Conservation (phyloP, 2,113 vertebrate species). For the Pagrus major region DNA sequence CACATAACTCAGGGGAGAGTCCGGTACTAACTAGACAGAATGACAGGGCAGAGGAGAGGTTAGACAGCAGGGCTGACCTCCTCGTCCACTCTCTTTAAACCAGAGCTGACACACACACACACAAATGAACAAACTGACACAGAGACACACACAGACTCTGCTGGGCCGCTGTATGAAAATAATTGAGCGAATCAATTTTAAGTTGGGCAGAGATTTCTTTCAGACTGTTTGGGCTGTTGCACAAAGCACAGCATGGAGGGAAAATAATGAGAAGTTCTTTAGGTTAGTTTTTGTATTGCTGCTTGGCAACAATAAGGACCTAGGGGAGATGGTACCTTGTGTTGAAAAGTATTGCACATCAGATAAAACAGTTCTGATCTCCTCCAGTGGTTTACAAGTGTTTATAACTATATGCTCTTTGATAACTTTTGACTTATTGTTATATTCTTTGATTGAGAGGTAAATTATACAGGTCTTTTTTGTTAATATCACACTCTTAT, state of each 20-base stretch:
- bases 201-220: slow-evolving; percentile 34
- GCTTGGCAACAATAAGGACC: slow-evolving; percentile 28
- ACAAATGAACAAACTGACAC: background rate
- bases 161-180: slow-evolving; percentile 22
- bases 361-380: slow-evolving; percentile 36
- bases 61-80: slow-evolving; percentile 55
- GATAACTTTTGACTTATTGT: slow-evolving; percentile 10
- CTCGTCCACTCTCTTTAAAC: slow-evolving; percentile 34
- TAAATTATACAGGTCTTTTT: background rate
- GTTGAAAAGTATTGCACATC: background rate
- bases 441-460: background rate
- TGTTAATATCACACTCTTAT: too few relatives aligned
- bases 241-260: slow-evolving; percentile 51
- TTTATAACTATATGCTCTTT: background rate
- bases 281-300: slow-evolving; percentile 37
- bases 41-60: slow-evolving; percentile 49
- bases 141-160: background rate
- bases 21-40: slow-evolving; percentile 56
- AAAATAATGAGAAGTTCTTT: slow-evolving; percentile 63
- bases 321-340: background rate
- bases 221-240: slow-evolving; percentile 29
- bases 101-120: slow-evolving; percentile 24
- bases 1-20: slow-evolving; percentile 53
- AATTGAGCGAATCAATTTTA: slow-evolving; percentile 35
- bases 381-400: background rate